Evolutionary conservation across 1,140 invertebrate species (phyloP).

Genomic region (Heliothis virescens): DNA sequence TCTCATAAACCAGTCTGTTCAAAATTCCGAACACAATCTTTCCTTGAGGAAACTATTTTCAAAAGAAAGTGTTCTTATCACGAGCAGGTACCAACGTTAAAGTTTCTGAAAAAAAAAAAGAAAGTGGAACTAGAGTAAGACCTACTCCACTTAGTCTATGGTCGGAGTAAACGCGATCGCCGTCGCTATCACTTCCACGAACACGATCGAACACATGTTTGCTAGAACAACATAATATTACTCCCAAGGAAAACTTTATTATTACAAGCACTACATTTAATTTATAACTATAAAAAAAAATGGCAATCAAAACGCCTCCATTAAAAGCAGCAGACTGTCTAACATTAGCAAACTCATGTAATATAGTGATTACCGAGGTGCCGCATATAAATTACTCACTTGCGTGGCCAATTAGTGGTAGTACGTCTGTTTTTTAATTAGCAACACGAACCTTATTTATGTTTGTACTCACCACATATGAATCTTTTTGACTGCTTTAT

Average conservation of each 20-base stretch:
- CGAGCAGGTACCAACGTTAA: neutral
- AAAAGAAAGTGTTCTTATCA: conserved; percentile 38
- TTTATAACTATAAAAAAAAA: no score
- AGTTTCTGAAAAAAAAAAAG: conserved; percentile 4
- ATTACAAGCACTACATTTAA: no score
- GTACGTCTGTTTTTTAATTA: conserved; percentile 29
- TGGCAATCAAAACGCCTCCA: no score
- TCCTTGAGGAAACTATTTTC: conserved; percentile 20
- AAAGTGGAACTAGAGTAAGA: neutral
- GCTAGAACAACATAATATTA: neutral
- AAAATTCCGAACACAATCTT: conserved; percentile 28
- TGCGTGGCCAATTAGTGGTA: conserved; percentile 19
- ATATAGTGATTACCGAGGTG: conserved; percentile 4
- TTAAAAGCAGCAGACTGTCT: neutral
- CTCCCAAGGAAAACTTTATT: neutral
- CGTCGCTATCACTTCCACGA: neutral
- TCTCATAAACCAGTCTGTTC: conserved; percentile 15
- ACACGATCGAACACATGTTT: neutral
- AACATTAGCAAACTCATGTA: neutral
- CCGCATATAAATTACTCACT: conserved; percentile 12
- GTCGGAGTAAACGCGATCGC: neutral
- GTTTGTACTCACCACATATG: neutral
- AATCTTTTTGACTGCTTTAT: neutral
- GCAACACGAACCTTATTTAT: conserved; percentile 7
- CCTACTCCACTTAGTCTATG: neutral